Percentiles rank a stretch among this genome's conserved stretches.
Conservation (phyloP, 2,797 vertebrate genomes). For the Meda fulgida region DNA sequence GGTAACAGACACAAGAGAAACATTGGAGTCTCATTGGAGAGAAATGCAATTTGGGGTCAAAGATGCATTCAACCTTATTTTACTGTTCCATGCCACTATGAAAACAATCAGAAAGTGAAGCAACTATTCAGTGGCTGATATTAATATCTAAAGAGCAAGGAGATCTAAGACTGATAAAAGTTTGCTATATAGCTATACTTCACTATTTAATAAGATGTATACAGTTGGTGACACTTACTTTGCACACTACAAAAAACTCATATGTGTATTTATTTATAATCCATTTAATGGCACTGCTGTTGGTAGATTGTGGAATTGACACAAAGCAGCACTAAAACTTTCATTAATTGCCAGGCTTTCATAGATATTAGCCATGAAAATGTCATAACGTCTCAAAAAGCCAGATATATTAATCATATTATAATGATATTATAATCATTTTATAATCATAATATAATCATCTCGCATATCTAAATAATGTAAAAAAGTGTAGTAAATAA, state of each 20-base stretch:
- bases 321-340: neutral
- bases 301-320: neutral
- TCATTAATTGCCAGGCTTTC: neutral
- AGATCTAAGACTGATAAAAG: neutral
- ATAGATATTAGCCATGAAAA: neutral
- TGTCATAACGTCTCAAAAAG: neutral
- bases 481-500: neutral
- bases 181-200: neutral
- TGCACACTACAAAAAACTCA: too few species aligned
- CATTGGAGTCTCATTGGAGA: conserved; percentile 8
- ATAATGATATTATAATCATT: neutral
- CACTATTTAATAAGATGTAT: neutral
- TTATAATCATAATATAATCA: neutral
- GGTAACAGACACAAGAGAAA: conserved; percentile 47
- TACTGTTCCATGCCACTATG: conserved; percentile 8
- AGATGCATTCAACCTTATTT: conserved; percentile 30
- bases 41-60: conserved; percentile 51
- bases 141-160: neutral
- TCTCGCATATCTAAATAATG: neutral
- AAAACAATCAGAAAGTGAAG: neutral
- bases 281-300: neutral
- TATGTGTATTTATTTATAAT: too few species aligned
- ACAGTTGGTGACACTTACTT: neutral
- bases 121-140: neutral
- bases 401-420: too few species aligned